Evolutionary conservation across 2,888 invertebrate species (phyloP).

Genomic region (Apantesis nais): DNA sequence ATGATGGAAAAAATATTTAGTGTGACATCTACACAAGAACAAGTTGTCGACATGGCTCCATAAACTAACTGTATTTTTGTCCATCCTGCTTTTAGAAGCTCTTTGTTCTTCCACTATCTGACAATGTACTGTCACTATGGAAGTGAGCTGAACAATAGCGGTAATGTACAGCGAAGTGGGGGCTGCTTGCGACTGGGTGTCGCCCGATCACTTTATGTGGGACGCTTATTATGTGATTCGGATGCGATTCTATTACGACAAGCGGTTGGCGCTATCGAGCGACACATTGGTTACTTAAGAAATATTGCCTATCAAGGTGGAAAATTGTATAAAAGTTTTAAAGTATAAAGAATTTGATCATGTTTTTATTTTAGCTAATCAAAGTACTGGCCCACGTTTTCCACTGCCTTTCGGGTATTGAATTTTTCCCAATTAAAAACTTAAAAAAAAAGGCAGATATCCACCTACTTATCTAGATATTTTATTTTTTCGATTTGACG

Average conservation of each 20-base stretch:
- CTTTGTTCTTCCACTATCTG: constrained; percentile 40
- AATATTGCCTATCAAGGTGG: too few species aligned
- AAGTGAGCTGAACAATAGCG: constrained; percentile 36
- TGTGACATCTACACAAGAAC: constrained; percentile 8
- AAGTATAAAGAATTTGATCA: too few species aligned
- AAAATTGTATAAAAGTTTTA: too few species aligned
- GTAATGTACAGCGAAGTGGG: constrained; percentile 35
- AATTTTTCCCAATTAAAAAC: too few species aligned
- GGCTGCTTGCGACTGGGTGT: constrained; percentile 49
- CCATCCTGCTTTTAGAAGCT: constrained; percentile 19
- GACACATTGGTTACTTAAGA: not conserved
- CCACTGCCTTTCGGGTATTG: too few species aligned
- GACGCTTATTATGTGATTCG: constrained; percentile 23
- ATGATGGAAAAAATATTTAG: not conserved
- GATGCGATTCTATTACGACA: constrained; percentile 17
- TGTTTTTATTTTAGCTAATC: too few species aligned
- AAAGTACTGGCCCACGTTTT: too few species aligned
- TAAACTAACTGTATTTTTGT: constrained; percentile 13
- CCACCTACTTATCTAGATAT: too few species aligned
- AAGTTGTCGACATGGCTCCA: constrained; percentile 11
- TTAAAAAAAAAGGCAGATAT: too few species aligned
- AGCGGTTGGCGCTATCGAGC: not conserved
- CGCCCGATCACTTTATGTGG: constrained; percentile 54
- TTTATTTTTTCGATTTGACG: too few species aligned
- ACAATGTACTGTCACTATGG: constrained; percentile 27